Base-by-base conservation (phyloP, 2,797 vertebrate species). In the Chaenodraco wilsoni region DNA sequence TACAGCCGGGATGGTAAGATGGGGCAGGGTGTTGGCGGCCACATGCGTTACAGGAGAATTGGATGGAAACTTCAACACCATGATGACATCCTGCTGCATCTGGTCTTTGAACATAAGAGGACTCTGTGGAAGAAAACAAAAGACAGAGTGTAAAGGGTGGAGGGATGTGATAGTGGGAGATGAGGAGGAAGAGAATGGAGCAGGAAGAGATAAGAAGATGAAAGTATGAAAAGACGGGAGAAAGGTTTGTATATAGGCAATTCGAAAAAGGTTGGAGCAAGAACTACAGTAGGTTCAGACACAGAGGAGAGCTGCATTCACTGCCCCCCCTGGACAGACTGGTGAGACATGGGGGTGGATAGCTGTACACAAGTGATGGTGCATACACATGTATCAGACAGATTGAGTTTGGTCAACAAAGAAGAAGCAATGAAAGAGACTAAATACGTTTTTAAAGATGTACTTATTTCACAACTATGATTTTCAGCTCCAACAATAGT, bases 41-140 rank as follows among this genome's bases (percentile, higher is more conserved):
- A 99, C 97, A 0, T 99, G 97, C 1, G 98, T 99, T 66, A 99
- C 97, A 0, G 97, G 97, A 4, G 98, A 99, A 83, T 99, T 99
- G 46, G 97, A 99, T 2, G 98, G 98, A 78, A 99, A 99, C 95
- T 99, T 99, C 77, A 99, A 92, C 92, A 99, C 98, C 98, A 99
- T 99, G 87, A 99, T 98, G 86, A 99, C 98, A 82, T 99, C 98
- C 92, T 98, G 98, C 90, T 99, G 98, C 97, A 99, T 97, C 95
- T 99, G 98, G 92, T 99, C 98, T 95, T 99, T 98, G 94, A 99
- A 99, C 98, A 99, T 98, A 91, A 99, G 97, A 0, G 98, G 97
- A 86, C 97, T 99, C 97, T 99, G 97, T 90, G 96, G 96, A 95
- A 96, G 96, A 95, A 99, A 97, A 96, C 96, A 98, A 96, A 91